Evolutionary conservation across 2,113 vertebrate species (phyloP).

Genomic region (Aythya baeri): DNA sequence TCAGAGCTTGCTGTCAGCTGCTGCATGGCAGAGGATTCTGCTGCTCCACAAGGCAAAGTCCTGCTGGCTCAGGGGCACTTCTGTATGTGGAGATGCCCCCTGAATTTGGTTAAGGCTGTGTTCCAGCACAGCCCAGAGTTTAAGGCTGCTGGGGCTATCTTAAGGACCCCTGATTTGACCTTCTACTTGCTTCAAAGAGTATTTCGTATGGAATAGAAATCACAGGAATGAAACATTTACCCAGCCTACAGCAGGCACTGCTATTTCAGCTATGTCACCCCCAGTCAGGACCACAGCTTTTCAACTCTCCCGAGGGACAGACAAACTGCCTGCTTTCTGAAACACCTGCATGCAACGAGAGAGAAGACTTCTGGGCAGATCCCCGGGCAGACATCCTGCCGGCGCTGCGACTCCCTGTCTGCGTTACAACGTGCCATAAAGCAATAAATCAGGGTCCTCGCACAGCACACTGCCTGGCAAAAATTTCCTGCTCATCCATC

Average conservation of each 20-base stretch:
- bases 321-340: background rate
- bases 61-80: background rate
- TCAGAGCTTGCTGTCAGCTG: background rate
- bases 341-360: background rate
- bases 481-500: conserved; percentile 16
- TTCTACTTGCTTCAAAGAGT: background rate
- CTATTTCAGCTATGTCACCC: background rate
- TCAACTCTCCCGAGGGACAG: background rate
- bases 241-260: background rate
- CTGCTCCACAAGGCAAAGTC: background rate
- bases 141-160: background rate
- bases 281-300: background rate
- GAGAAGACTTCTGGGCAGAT: background rate
- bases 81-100: background rate
- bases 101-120: background rate
- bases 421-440: background rate
- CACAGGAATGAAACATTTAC: background rate
- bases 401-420: background rate
- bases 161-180: background rate
- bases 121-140: background rate
- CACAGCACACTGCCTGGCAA: background rate
- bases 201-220: background rate
- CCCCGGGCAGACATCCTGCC: background rate
- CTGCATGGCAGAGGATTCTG: background rate
- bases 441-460: background rate